Evolutionary conservation across 1,140 invertebrate genomes (phyloP).

Genomic region (Anastatus disparis): DNA sequence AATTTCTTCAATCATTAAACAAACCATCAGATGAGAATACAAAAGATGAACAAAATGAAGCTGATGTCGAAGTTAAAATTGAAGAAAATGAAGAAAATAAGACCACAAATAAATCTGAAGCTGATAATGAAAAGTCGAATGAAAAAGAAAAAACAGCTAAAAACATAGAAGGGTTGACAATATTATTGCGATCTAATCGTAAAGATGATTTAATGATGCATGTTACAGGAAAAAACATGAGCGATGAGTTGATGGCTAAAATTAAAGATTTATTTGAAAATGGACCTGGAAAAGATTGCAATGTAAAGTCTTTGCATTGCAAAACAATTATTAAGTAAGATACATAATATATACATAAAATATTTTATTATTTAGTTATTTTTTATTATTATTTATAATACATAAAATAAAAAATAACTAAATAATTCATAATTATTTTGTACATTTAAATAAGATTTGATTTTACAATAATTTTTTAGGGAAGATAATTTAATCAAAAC

Average conservation of each 20-base stretch:
- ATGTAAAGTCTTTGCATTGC: constrained; percentile 64
- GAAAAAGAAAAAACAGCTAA: constrained; percentile 29
- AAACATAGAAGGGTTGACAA: constrained; percentile 57
- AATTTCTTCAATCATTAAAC: constrained; percentile 54
- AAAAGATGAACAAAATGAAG: background rate
- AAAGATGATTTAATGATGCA: constrained; percentile 63
- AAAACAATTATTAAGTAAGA: constrained; percentile 61
- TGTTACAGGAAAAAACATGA: constrained; percentile 61
- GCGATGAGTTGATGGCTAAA: constrained; percentile 53
- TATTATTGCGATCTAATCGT: constrained; percentile 61
- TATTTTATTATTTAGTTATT: too few species aligned
- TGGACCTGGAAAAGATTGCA: constrained; percentile 60
- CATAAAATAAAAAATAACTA: too few species aligned
- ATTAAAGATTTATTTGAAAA: constrained; percentile 58
- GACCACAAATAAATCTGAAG: constrained; percentile 16
- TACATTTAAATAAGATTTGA: background rate
- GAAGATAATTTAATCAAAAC: constrained; percentile 48
- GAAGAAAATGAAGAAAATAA: background rate
- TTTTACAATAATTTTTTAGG: constrained; percentile 47
- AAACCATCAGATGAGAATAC: background rate
- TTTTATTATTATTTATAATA: background rate
- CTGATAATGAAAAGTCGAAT: constrained; percentile 36
- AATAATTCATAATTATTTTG: too few species aligned
- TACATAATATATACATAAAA: constrained; percentile 19
- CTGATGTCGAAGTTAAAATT: background rate